Conservation (phyloP, 2,797 vertebrate genomes). For the Xerus rutilus region DNA sequence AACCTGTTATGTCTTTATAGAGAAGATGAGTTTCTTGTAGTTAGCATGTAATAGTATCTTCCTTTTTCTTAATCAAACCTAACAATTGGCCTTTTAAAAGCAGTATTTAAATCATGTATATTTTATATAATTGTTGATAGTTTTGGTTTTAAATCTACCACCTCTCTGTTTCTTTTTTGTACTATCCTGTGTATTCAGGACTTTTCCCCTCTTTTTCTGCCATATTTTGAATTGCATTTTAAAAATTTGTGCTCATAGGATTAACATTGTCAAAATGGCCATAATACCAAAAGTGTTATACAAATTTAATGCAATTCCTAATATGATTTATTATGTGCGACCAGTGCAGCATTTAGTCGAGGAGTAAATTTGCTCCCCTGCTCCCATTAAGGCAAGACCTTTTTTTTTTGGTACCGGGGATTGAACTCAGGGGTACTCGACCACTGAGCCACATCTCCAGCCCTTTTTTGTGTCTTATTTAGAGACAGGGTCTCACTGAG, state of each 20-base stretch:
- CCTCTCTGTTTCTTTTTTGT: not conserved
- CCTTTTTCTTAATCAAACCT: not conserved
- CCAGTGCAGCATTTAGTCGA: not conserved
- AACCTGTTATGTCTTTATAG: not conserved
- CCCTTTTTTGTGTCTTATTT: no score
- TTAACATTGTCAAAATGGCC: no score
- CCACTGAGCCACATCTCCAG: no score
- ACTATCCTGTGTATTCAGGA: not conserved
- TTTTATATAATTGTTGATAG: not conserved
- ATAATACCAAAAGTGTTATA: no score
- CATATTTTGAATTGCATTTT: slow-evolving; percentile 20
- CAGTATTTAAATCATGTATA: not conserved
- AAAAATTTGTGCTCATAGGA: no score
- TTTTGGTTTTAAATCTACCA: not conserved
- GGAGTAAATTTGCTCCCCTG: not conserved
- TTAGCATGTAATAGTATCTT: not conserved
- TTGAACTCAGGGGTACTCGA: no score
- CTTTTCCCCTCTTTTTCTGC: not conserved
- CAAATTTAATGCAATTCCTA: no score
- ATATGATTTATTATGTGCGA: not conserved
- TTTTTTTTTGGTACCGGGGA: not conserved
- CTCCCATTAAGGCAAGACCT: not conserved
- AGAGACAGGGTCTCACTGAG: no score
- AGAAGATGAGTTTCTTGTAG: not conserved
- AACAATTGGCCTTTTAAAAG: not conserved